phyloP scores from a whole-genome alignment of 2,113 vertebrate species.

The Chrysemys picta region DNA sequence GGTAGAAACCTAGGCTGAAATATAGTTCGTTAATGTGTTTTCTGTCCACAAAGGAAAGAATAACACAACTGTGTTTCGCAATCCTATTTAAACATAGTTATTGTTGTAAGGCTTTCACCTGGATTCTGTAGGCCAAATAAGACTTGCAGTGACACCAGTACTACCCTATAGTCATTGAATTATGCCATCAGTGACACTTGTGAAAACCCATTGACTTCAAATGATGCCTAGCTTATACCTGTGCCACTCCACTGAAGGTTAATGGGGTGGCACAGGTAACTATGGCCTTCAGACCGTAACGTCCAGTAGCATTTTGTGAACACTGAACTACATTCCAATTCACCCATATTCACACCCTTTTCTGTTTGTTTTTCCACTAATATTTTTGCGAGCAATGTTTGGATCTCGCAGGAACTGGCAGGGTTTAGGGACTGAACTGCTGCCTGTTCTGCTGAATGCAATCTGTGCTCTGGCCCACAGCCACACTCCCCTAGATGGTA shows the following conservation, averaged over 20 bases:
- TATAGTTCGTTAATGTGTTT: background rate
- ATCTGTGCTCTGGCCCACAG: background rate
- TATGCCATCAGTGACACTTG: background rate
- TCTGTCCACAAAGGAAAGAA: background rate
- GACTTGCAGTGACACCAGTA: background rate
- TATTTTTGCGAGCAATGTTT: background rate
- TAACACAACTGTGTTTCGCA: background rate
- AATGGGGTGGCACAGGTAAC: background rate
- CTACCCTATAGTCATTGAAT: background rate
- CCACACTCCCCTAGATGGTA: background rate
- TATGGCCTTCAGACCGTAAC: background rate
- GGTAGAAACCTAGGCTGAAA: background rate
- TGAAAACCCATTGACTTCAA: background rate
- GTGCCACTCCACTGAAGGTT: background rate
- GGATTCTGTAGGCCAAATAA: background rate
- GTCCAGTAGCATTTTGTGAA: background rate
- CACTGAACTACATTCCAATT: background rate
- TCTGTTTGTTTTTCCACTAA: background rate
- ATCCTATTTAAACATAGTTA: background rate
- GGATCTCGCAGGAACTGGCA: background rate
- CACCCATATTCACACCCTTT: background rate
- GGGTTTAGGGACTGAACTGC: background rate
- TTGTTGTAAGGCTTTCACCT: background rate
- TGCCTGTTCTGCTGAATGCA: background rate
- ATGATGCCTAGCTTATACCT: background rate